Conservation (phyloP, 1,140 invertebrate genomes). For the Papilio glaucus region DNA sequence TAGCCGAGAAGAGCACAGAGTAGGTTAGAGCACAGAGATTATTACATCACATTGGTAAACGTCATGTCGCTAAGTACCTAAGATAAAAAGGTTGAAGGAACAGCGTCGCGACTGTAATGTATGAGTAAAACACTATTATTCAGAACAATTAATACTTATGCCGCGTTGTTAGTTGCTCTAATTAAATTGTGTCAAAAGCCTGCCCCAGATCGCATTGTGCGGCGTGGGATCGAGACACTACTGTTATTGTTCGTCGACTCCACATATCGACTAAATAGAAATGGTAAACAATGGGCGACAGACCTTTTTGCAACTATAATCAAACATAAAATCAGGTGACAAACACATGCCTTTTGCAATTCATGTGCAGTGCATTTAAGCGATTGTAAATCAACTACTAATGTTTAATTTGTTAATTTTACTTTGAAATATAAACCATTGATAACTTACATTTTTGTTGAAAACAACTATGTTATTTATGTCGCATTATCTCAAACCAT, state of each 20-base stretch:
- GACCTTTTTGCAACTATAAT: constrained; percentile 52
- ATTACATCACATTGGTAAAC: too few species aligned
- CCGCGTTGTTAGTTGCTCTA: constrained; percentile 63
- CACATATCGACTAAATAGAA: constrained; percentile 70
- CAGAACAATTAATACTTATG: constrained; percentile 61
- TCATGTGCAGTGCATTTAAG: background rate
- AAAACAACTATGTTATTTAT: too few species aligned
- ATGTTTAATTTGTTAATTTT: too few species aligned
- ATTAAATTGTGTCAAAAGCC: constrained; percentile 79
- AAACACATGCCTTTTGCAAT: background rate
- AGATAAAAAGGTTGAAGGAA: background rate
- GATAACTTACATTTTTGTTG: too few species aligned
- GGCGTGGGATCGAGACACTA: constrained; percentile 69
- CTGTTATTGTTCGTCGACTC: constrained; percentile 66
- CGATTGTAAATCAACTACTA: background rate
- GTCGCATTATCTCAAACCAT: too few species aligned
- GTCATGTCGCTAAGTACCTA: background rate
- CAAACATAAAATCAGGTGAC: constrained; percentile 5
- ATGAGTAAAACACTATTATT: constrained; percentile 62
- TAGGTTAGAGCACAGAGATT: too few species aligned
- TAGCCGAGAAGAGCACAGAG: too few species aligned
- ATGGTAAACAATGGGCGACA: constrained; percentile 64
- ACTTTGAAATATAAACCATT: too few species aligned
- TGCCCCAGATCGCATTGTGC: constrained; percentile 77
- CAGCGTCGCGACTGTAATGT: constrained; percentile 22